phyloP scores from a whole-genome alignment of 2,888 invertebrate genomes.

The Auanema freiburgensis region DNA sequence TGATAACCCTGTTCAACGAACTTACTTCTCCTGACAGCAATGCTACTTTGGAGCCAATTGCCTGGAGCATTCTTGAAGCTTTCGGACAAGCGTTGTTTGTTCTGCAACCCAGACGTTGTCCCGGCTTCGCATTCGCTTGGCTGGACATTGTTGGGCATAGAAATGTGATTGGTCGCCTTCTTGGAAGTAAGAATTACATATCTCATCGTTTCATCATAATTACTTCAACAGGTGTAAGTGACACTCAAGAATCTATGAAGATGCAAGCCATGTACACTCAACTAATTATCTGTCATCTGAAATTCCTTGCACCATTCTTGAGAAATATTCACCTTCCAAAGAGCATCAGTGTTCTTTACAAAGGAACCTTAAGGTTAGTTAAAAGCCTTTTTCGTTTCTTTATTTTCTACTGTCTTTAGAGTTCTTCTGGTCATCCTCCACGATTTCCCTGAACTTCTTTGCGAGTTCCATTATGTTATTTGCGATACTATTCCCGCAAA shows the following conservation, averaged over 20 bases:
- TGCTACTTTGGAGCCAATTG: conserved; percentile 80
- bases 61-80: conserved; percentile 83
- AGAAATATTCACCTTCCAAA: conserved; percentile 93
- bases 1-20: conserved; percentile 93
- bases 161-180: conserved; percentile 48
- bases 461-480: conserved; percentile 98
- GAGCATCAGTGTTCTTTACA: conserved; percentile 89
- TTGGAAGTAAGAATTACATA: conserved; percentile 15
- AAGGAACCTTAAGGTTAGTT: conserved; percentile 71
- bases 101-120: conserved; percentile 85
- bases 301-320: conserved; percentile 92
- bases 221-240: conserved; percentile 7
- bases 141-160: conserved; percentile 91
- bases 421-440: conserved; percentile 91
- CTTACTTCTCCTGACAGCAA: conserved; percentile 82
- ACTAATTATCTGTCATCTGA: conserved; percentile 89
- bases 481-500: conserved; percentile 99
- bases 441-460: conserved; percentile 98
- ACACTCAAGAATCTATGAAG: conserved; percentile 38
- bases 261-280: conserved; percentile 81
- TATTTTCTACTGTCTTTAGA: conserved; percentile 66
- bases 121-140: conserved; percentile 98
- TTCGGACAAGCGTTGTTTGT: conserved; percentile 76
- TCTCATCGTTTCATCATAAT: not conserved
- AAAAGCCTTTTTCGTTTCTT: not conserved